A percentile compares a stretch with the other conserved stretches of the same genome.
Evolutionary conservation across 2,797 vertebrate genomes (phyloP).

Genomic region (Halcyon chelicuti): DNA sequence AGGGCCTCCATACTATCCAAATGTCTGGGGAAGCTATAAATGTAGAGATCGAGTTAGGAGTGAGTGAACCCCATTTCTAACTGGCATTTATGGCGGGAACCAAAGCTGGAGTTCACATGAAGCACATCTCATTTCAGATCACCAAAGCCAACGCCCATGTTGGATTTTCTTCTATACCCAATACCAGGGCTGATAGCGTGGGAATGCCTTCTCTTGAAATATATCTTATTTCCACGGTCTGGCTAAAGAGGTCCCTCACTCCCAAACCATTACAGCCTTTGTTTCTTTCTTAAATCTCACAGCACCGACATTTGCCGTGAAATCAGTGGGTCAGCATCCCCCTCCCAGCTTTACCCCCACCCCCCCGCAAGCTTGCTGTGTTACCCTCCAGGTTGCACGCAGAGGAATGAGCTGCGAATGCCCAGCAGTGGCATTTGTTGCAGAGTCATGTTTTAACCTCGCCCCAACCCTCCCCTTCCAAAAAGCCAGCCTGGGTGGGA

Average conservation of each 20-base stretch:
- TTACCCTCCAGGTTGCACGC: background rate
- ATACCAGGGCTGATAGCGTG: conserved; percentile 6
- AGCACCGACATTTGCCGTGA: conserved; percentile 1
- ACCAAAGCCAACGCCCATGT: background rate
- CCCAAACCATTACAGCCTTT: conserved; percentile 56
- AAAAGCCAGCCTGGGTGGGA: conserved; percentile 35
- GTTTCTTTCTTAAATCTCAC: conserved; percentile 47
- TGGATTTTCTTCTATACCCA: background rate
- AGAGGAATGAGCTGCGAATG: background rate
- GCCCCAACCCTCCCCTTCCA: background rate
- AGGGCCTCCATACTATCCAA: background rate
- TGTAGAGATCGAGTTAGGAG: background rate
- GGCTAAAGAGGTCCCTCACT: conserved; percentile 27
- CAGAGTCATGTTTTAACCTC: background rate
- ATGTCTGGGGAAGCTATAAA: background rate
- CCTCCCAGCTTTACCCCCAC: background rate
- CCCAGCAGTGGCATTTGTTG: background rate
- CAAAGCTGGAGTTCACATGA: background rate
- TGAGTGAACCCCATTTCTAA: background rate
- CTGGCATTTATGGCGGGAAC: background rate
- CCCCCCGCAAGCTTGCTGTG: background rate
- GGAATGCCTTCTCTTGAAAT: conserved; percentile 44
- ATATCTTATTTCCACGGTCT: conserved; percentile 50
- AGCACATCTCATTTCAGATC: background rate
- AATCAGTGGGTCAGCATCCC: conserved; percentile 19